These are phyloP conservation scores for Ceratotherium simum DNA, from an alignment of 2,113 vertebrate species.

Conservation along the genomic window DNA sequence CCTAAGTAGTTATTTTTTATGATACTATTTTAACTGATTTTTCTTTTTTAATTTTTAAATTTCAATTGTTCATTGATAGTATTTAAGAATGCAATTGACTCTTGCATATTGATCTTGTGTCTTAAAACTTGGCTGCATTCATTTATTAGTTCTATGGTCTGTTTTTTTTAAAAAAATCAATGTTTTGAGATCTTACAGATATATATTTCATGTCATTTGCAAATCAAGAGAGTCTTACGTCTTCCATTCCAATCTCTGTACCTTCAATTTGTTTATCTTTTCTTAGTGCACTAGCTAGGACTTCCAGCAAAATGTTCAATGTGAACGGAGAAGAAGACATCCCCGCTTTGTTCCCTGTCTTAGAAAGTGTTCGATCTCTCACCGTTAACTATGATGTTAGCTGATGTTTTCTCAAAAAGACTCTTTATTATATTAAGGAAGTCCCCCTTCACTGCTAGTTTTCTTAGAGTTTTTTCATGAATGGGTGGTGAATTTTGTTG, in stretches of 20 bases:
- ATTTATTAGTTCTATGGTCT: neutral
- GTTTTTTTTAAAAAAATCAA: neutral
- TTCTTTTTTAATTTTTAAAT: neutral
- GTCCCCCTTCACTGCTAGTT: neutral
- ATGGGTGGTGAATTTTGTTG: neutral
- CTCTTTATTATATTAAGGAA: neutral
- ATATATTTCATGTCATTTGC: neutral
- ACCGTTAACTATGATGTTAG: neutral
- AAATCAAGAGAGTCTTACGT: neutral
- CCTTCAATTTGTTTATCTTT: neutral
- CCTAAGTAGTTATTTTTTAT: neutral
- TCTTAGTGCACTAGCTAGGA: neutral
- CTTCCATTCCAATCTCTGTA: neutral
- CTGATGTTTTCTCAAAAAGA: neutral
- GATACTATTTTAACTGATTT: neutral
- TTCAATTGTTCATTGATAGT: neutral
- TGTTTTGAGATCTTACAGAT: neutral
- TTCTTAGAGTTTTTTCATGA: neutral
- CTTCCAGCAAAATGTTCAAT: neutral
- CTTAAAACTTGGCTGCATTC: neutral
- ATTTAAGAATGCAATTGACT: neutral
- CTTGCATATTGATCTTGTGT: neutral
- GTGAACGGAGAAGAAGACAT: neutral
- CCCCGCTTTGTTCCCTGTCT: accelerated
- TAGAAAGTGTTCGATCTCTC: neutral